These are phyloP conservation scores for Casuarius casuarius DNA, from an alignment of 2,113 vertebrate species.

Conservation along the genomic window DNA sequence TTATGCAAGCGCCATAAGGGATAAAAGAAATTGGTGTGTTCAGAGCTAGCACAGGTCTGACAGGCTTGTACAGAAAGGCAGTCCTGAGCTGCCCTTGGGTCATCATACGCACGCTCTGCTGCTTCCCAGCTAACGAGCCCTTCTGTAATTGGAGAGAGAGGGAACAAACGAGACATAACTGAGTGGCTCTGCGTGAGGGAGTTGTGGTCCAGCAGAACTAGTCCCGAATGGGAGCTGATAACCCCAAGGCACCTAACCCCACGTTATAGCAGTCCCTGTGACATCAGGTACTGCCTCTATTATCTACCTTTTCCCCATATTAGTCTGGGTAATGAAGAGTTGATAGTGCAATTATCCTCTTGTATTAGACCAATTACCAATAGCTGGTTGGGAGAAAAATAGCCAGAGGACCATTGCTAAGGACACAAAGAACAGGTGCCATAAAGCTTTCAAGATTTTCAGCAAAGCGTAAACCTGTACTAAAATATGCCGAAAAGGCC, in stretches of 20 bases:
- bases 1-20: too few relatives aligned
- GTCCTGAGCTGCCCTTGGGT: not conserved
- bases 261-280: fast-evolving
- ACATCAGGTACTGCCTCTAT: not conserved
- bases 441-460: not conserved
- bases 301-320: not conserved
- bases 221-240: not conserved
- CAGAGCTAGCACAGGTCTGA: too few relatives aligned
- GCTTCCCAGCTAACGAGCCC: not conserved
- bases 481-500: not conserved
- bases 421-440: not conserved
- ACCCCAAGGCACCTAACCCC: not conserved
- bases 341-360: not conserved
- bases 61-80: not conserved
- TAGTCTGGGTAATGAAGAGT: not conserved
- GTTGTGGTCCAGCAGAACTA: not conserved
- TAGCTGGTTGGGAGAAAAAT: not conserved
- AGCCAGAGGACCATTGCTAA: not conserved
- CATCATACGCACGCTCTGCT: not conserved
- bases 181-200: not conserved
- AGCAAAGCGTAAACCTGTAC: not conserved
- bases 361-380: not conserved
- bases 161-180: not conserved
- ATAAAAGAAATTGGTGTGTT: too few relatives aligned
- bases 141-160: not conserved